These are phyloP conservation scores for Drosophila meridiana DNA, from an alignment of 2,888 invertebrate genomes.

Conservation along the genomic window DNA sequence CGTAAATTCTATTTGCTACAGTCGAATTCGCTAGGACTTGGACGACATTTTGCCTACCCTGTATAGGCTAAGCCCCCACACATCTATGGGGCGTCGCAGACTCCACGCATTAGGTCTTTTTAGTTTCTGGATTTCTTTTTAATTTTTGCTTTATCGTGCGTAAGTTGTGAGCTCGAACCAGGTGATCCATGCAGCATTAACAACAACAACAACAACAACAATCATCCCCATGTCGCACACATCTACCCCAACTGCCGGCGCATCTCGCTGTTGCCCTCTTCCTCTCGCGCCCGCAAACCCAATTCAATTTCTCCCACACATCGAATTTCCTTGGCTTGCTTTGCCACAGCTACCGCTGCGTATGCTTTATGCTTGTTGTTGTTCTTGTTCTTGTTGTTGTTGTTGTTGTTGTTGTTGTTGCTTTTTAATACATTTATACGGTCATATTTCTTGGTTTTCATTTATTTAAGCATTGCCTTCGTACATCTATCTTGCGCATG, in stretches of 20 bases:
- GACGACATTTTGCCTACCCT: conserved; percentile 1
- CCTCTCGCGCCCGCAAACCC: background rate
- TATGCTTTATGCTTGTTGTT: conserved; percentile 20
- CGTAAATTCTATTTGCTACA: conserved; percentile 51
- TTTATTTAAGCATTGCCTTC: conserved; percentile 49
- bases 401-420: conserved; percentile 25
- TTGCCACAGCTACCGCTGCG: conserved; percentile 22
- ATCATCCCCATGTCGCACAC: conserved; percentile 20
- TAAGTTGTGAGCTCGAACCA: conserved; percentile 60
- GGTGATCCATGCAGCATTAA: conserved; percentile 10
- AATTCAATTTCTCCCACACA: conserved; percentile 13
- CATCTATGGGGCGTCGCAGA: background rate
- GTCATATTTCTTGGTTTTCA: conserved; percentile 61
- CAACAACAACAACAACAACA: conserved; percentile 16
- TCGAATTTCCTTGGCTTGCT: conserved; percentile 23
- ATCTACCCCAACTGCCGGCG: background rate
- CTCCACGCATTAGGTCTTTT: background rate
- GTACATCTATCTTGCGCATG: conserved; percentile 51
- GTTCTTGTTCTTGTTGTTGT: conserved; percentile 8
- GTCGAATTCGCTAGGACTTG: conserved; percentile 39
- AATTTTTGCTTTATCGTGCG: conserved; percentile 81
- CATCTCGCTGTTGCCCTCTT: background rate
- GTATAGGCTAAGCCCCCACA: background rate
- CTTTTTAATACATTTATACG: conserved; percentile 65
- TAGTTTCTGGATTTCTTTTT: conserved; percentile 67